phyloP scores from a whole-genome alignment of 2,888 invertebrate species.

The Ophioninae sp. region DNA sequence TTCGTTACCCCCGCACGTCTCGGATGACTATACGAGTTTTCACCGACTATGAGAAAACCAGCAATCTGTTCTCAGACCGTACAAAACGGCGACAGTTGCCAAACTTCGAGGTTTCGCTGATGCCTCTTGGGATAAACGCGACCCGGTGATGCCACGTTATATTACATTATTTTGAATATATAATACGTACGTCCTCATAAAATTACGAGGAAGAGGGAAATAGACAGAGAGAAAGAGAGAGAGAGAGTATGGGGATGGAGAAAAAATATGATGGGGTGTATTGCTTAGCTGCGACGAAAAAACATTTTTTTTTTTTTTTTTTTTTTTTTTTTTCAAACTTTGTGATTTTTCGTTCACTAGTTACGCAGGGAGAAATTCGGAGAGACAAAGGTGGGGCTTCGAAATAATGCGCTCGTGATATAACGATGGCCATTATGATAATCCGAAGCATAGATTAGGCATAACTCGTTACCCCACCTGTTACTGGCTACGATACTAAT shows the following conservation, averaged over 20 bases:
- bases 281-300: background rate
- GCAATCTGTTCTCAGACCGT: constrained; percentile 41
- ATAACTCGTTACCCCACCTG: constrained; percentile 79
- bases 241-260: constrained; percentile 1
- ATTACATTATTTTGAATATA: constrained; percentile 73
- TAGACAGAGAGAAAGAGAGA: constrained; percentile 11
- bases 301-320: too few species aligned
- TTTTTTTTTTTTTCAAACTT: too few species aligned
- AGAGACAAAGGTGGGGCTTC: constrained; percentile 5
- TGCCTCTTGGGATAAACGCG: constrained; percentile 63
- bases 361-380: background rate
- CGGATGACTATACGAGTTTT: too few species aligned
- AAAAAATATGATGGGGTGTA: background rate
- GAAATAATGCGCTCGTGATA: constrained; percentile 69
- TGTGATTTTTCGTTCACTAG: constrained; percentile 45
- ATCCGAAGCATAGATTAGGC: constrained; percentile 80
- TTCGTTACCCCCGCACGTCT: constrained; percentile 46
- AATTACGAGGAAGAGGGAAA: constrained; percentile 60
- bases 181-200: constrained; percentile 64
- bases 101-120: constrained; percentile 62
- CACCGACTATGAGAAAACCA: too few species aligned
- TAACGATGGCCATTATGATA: constrained; percentile 80
- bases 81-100: constrained; percentile 66
- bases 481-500: constrained; percentile 63
- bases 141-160: constrained; percentile 66